Evolutionary conservation across 2,888 invertebrate genomes (phyloP), one percentile per base, ranked within the genome.

Genomic region (Papilio protenor): DNA sequence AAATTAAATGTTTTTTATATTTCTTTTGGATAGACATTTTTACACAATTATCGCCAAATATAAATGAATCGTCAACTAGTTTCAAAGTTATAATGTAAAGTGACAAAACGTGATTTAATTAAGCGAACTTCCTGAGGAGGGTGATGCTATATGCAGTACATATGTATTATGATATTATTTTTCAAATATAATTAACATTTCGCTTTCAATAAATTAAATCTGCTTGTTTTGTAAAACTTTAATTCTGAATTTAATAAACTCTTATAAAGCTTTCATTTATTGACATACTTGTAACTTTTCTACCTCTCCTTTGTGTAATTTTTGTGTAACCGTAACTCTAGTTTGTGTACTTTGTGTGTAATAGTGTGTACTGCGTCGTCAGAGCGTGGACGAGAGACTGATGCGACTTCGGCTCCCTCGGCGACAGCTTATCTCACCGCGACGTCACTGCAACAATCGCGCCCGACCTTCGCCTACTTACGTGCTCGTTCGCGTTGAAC

Each of bases 401-500:
- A 83, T 59, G 57, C 57, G 57, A 12, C 55, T 82, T 83, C 82
- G 84, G 80, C 83, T 84, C 82, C 82, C 81, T 82, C 84, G 82
- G 81, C 84, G 81, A 77, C 83, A 82, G 84, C 87, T 88, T 90
- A 90, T 89, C 84, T 84, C 66, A 66, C 80, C 83, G 86, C 86
- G 86, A 88, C 91, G 92, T 92, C 91, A 91, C 85, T 85, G 85
- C 87, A 87, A 93, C 93, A 93, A 92, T 93, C 91, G 91, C 90
- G 88, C 79, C 81, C 89, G 91, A 93, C 94, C 94, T 94, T 94
- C 92, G 91, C 94, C 94, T 91, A 94, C 90, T 91, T 94, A 92
- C 83, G 83, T 92, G 89, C 87, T 93, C 91, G 90, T 88, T 92
- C 88, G 91, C 82, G 92, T 90, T 93, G 89, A 90, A 87, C 88